These are phyloP conservation scores for Ctenopoma multispine DNA, from an alignment of 2,797 vertebrate species.

Conservation along the genomic window DNA sequence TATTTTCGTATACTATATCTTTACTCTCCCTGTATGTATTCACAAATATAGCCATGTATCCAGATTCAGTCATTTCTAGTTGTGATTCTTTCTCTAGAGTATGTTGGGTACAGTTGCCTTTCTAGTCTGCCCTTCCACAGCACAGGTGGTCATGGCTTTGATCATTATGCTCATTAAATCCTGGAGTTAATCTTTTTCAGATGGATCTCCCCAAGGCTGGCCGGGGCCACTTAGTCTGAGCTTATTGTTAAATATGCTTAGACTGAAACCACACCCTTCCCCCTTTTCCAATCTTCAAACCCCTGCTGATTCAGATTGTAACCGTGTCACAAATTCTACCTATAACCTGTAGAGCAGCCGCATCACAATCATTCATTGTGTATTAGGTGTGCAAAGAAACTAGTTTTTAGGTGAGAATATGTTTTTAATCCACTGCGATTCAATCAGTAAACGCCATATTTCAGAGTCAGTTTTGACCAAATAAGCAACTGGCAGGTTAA, in stretches of 20 bases:
- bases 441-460: constrained; percentile 57
- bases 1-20: constrained; percentile 82
- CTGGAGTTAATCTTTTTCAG: constrained; percentile 84
- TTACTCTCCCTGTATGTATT: constrained; percentile 81
- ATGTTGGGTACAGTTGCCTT: constrained; percentile 83
- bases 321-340: constrained; percentile 67
- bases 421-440: constrained; percentile 54
- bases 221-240: constrained; percentile 80
- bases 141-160: constrained; percentile 86
- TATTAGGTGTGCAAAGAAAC: constrained; percentile 53
- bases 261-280: constrained; percentile 76
- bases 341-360: constrained; percentile 64
- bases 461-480: constrained; percentile 57
- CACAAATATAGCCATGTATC: constrained; percentile 80
- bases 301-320: constrained; percentile 67
- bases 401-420: constrained; percentile 34
- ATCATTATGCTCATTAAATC: constrained; percentile 84
- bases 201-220: constrained; percentile 82
- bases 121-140: constrained; percentile 78
- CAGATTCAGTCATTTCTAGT: constrained; percentile 69
- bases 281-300: constrained; percentile 55
- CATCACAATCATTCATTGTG: constrained; percentile 48
- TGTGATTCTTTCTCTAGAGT: constrained; percentile 61
- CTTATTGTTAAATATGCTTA: constrained; percentile 82
- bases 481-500: constrained; percentile 59